A percentile compares a stretch with the other conserved stretches of the same genome.
These are phyloP conservation scores for Danio tinwini DNA, from an alignment of 2,797 vertebrate species.

Conservation along the genomic window DNA sequence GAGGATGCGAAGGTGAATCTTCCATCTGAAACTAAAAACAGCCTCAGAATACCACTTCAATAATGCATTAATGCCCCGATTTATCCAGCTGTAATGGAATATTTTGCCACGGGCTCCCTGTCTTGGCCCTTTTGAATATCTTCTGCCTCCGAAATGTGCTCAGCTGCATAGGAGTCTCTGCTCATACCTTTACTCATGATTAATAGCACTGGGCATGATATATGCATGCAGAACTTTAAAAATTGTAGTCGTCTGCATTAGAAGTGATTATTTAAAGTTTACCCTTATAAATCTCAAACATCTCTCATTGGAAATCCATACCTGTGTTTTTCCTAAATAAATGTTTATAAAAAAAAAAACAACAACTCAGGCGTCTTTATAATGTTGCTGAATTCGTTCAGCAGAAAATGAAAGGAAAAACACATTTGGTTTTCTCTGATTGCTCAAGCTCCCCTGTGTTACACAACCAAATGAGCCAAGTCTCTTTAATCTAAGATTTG, in stretches of 20 bases:
- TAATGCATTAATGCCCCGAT: conserved; percentile 57
- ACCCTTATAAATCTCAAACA: neutral
- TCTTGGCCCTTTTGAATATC: conserved; percentile 49
- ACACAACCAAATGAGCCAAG: conserved; percentile 34
- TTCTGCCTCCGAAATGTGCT: conserved; percentile 48
- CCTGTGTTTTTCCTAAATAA: neutral
- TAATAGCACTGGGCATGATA: conserved; percentile 17
- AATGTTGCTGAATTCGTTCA: conserved; percentile 39
- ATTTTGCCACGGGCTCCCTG: conserved; percentile 50
- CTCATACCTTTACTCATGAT: conserved; percentile 37
- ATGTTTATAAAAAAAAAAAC: conserved; percentile 8
- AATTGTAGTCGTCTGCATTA: neutral
- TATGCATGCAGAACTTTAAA: conserved; percentile 17
- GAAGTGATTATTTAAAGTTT: neutral
- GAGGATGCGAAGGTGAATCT: conserved; percentile 41
- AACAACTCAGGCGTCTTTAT: neutral
- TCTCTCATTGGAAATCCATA: neutral
- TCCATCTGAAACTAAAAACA: conserved; percentile 51
- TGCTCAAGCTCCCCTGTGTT: conserved; percentile 39
- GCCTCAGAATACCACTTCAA: conserved; percentile 43
- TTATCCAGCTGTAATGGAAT: conserved; percentile 60
- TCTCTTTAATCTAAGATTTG: conserved; percentile 44
- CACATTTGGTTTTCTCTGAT: conserved; percentile 49
- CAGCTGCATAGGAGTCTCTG: conserved; percentile 29
- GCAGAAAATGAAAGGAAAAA: conserved; percentile 63